phyloP scores from a whole-genome alignment of 1,140 invertebrate species.

The Drosophila sp. region DNA sequence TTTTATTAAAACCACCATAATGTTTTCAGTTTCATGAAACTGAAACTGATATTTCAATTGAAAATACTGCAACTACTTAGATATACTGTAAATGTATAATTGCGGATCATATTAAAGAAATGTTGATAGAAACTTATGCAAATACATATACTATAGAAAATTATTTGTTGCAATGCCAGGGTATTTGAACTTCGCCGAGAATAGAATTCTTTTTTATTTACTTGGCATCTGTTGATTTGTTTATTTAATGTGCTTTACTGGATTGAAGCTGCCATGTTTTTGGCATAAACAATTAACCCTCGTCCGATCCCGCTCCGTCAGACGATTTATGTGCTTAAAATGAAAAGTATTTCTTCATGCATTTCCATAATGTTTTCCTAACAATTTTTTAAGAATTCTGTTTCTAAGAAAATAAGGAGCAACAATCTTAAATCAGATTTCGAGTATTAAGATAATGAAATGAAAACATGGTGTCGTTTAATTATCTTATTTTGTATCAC shows the following conservation, averaged over 20 bases:
- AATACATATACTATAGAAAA: background rate
- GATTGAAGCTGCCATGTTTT: constrained; percentile 57
- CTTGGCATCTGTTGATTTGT: constrained; percentile 74
- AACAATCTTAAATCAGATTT: background rate
- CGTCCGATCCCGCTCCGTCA: background rate
- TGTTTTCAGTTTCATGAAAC: constrained; percentile 2
- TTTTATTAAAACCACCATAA: background rate
- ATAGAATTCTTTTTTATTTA: constrained; percentile 61
- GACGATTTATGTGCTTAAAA: constrained; percentile 58
- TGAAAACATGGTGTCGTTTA: background rate
- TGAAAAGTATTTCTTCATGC: constrained; percentile 38
- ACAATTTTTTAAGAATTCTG: constrained; percentile 3
- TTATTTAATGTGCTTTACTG: constrained; percentile 66
- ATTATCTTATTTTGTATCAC: constrained; percentile 15
- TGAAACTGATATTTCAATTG: constrained; percentile 4
- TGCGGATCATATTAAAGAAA: background rate
- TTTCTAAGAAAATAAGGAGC: background rate
- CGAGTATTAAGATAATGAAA: constrained; percentile 8
- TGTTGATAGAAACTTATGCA: constrained; percentile 1
- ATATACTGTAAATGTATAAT: no score
- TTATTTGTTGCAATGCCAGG: constrained; percentile 19
- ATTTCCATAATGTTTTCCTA: constrained; percentile 3
- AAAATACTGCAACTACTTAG: background rate
- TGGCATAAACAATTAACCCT: constrained; percentile 60
- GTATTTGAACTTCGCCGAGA: constrained; percentile 28